A percentile compares a stretch with the other conserved stretches of the same genome.
phyloP scores from a whole-genome alignment of 2,888 invertebrate genomes.

The Sceliomorpha sp. region DNA sequence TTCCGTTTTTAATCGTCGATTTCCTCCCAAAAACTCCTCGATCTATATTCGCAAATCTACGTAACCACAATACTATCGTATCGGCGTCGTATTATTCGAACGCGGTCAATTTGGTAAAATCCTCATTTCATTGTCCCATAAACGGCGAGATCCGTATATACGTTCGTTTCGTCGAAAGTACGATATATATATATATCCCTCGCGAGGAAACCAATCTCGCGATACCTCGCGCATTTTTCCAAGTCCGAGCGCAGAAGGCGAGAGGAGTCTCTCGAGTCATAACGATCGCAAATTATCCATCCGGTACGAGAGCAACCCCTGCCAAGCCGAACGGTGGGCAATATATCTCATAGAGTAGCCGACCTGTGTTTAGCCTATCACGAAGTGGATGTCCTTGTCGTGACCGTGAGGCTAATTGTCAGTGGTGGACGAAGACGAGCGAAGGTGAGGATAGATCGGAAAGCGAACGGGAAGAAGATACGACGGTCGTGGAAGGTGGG shows the following conservation, averaged over 20 bases:
- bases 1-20: no score
- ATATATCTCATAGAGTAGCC: slow-evolving; percentile 67
- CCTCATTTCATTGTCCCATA: no score
- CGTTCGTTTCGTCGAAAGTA: no score
- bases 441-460: slow-evolving; percentile 59
- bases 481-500: slow-evolving; percentile 5
- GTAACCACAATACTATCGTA: no score
- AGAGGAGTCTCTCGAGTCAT: slow-evolving; percentile 43
- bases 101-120: no score
- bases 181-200: no score
- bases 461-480: slow-evolving; percentile 40
- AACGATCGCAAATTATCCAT: slow-evolving; percentile 71
- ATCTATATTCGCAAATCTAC: no score
- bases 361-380: slow-evolving; percentile 74
- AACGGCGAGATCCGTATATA: no score
- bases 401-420: slow-evolving; percentile 76
- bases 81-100: no score
- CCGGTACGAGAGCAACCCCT: slow-evolving; percentile 29
- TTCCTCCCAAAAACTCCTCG: no score
- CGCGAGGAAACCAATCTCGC: slow-evolving; percentile 8
- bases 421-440: slow-evolving; percentile 64
- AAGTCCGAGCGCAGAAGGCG: slow-evolving; percentile 34
- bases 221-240: slow-evolving; percentile 19
- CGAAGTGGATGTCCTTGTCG: slow-evolving; percentile 76
- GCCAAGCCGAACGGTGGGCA: slow-evolving; percentile 57